Percentiles rank a stretch among this genome's conserved stretches.
phyloP scores from a whole-genome alignment of 2,888 invertebrate genomes.

The Rhingia campestris region DNA sequence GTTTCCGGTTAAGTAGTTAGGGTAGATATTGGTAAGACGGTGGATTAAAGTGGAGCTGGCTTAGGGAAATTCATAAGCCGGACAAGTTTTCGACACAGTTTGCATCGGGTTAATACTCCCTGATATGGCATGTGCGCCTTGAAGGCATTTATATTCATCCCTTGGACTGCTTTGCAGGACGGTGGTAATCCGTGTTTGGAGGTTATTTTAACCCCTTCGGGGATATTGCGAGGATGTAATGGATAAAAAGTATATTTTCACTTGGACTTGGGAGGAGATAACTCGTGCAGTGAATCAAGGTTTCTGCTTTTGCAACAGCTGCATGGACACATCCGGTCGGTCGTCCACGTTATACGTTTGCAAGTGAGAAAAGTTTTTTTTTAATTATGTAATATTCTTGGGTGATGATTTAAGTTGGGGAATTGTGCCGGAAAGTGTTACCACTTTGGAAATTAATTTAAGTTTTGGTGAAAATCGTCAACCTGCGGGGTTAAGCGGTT shows the following conservation, averaged over 20 bases:
- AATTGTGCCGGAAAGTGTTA: constrained; percentile 11
- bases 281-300: constrained; percentile 43
- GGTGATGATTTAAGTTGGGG: constrained; percentile 5
- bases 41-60: constrained; percentile 41
- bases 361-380: constrained; percentile 20
- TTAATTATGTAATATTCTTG: constrained; percentile 39
- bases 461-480: background rate
- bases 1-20: constrained; percentile 26
- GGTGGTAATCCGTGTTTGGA: constrained; percentile 28
- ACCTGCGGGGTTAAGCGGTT: too few relatives aligned
- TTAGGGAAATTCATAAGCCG: constrained; percentile 48
- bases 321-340: constrained; percentile 15
- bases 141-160: constrained; percentile 51
- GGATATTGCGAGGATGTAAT: constrained; percentile 11
- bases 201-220: background rate
- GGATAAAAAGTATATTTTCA: constrained; percentile 50
- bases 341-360: background rate
- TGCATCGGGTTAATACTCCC: constrained; percentile 30
- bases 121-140: constrained; percentile 1
- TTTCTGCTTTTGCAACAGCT: constrained; percentile 26
- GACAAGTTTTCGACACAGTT: constrained; percentile 40
- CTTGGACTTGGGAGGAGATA: constrained; percentile 49
- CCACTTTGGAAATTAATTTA: constrained; percentile 25
- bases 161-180: background rate
- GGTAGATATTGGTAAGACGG: background rate